Conservation (phyloP, 23 tunicate genomes). For the Diplosoma virens region DNA sequence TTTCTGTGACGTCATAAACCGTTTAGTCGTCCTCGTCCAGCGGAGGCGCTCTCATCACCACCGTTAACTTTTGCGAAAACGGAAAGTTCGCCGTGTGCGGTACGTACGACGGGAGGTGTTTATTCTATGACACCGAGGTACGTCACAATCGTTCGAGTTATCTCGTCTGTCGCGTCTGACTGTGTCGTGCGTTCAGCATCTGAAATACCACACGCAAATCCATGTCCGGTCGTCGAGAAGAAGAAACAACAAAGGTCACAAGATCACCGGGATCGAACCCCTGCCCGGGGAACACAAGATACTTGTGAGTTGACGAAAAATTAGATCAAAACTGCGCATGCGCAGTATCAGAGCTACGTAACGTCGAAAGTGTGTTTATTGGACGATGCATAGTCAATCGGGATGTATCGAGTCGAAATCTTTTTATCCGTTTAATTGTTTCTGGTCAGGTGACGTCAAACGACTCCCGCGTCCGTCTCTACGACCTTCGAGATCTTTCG, state of each 20-base stretch:
- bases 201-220: conserved; percentile 95
- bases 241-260: conserved; percentile 78
- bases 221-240: conserved; percentile 80
- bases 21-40: conserved; percentile 23
- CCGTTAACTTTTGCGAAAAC: conserved; percentile 94
- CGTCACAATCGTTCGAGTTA: background rate
- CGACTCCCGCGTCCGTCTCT: conserved; percentile 86
- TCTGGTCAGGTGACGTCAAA: conserved; percentile 78
- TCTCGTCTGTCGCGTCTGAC: background rate
- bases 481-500: conserved; percentile 85
- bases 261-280: conserved; percentile 94
- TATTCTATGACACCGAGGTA: conserved; percentile 93
- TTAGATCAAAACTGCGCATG: no score
- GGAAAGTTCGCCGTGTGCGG: conserved; percentile 96
- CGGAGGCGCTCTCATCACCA: conserved; percentile 74
- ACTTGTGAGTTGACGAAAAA: conserved; percentile 73
- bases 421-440: no score
- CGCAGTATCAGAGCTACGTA: no score
- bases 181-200: conserved; percentile 44
- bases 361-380: no score
- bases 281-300: conserved; percentile 80
- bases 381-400: no score
- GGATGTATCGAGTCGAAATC: no score
- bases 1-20: background rate
- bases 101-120: conserved; percentile 94